Percentiles rank a stretch among this genome's conserved stretches.
These are phyloP conservation scores for Triplophysa dalaica DNA, from an alignment of 2,113 vertebrate species.

Conservation along the genomic window DNA sequence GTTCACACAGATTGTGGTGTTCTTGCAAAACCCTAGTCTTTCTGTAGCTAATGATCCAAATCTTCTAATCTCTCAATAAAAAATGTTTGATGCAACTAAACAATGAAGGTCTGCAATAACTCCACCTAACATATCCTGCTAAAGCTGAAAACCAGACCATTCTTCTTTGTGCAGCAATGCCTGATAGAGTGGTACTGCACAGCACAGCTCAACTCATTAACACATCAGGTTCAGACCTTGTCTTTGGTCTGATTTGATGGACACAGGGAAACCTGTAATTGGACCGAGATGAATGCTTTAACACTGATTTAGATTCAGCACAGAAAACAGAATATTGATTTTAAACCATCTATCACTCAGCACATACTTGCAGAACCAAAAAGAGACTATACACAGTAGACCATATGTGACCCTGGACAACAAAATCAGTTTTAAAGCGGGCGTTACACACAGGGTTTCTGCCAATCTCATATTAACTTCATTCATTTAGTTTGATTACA, in stretches of 20 bases:
- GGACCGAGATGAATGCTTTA: neutral
- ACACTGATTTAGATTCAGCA: conserved; percentile 20
- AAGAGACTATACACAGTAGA: neutral
- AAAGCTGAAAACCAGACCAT: neutral
- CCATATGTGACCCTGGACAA: no score
- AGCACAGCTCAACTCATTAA: neutral
- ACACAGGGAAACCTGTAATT: conserved; percentile 17
- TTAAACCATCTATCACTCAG: conserved; percentile 28
- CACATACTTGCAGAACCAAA: neutral
- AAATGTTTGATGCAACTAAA: neutral
- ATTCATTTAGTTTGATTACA: no score
- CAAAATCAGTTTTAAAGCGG: no score
- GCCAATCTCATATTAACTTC: no score
- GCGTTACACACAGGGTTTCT: no score
- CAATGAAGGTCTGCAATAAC: neutral
- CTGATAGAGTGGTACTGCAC: neutral
- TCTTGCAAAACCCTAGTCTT: neutral
- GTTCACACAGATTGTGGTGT: no score
- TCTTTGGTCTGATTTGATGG: conserved; percentile 18
- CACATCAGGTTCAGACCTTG: neutral
- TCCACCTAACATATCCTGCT: neutral
- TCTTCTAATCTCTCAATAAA: neutral
- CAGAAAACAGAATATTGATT: conserved; percentile 21
- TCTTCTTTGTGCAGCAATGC: neutral
- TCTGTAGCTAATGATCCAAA: neutral